Conservation (phyloP, 2,113 vertebrate genomes). For the Proteles cristata region DNA sequence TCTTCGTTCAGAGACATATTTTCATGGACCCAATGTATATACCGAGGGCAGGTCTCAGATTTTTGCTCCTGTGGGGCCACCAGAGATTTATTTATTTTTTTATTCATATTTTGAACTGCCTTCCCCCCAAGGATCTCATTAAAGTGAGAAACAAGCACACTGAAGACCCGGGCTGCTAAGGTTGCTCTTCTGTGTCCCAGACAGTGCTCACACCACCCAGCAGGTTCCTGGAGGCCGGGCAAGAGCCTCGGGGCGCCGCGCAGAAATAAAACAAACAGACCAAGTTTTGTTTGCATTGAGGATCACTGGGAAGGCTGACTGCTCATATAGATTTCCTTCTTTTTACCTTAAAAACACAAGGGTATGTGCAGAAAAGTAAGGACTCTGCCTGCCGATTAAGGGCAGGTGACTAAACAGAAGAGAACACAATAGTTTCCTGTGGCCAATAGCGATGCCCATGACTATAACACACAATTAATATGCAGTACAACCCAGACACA, state of each 20-base stretch:
- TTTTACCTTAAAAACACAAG: not conserved
- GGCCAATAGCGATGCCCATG: too few species aligned
- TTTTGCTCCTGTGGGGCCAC: not conserved
- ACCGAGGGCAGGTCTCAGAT: not conserved
- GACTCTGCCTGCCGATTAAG: accelerated
- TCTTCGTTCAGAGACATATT: not conserved
- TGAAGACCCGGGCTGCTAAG: accelerated
- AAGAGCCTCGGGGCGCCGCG: accelerated
- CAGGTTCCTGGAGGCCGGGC: accelerated
- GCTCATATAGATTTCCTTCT: not conserved
- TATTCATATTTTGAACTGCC: not conserved
- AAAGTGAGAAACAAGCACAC: not conserved
- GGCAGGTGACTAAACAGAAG: too few species aligned
- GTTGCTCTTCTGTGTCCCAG: accelerated
- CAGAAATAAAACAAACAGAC: not conserved
- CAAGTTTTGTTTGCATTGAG: not conserved
- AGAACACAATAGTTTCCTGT: not conserved
- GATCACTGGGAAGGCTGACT: not conserved
- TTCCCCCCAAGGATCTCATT: not conserved
- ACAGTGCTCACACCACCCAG: not conserved
- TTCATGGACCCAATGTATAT: conserved; percentile 1
- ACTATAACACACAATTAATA: not conserved
- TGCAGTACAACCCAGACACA: accelerated
- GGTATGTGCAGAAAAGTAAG: accelerated
- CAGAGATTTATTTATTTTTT: not conserved